These are phyloP conservation scores for Drosophila subpulchrella DNA, from an alignment of 1,140 invertebrate genomes.

Conservation along the genomic window DNA sequence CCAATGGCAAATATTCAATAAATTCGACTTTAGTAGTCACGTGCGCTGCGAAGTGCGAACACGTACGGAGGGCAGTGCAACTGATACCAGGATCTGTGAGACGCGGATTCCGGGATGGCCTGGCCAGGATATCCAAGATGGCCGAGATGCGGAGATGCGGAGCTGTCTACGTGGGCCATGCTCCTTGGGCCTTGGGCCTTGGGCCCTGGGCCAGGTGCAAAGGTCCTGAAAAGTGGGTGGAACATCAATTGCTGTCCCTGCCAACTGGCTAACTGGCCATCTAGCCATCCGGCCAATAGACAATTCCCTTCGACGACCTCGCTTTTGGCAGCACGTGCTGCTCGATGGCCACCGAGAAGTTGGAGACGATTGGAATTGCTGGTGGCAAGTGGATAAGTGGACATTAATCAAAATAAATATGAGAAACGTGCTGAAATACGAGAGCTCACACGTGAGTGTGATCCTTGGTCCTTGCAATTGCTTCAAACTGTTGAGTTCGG, in stretches of 20 bases:
- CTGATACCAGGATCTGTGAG: conserved; percentile 57
- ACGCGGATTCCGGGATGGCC: conserved; percentile 11
- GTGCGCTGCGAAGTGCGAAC: conserved; percentile 75
- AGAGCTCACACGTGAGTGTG: conserved; percentile 35
- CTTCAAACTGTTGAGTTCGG: not conserved
- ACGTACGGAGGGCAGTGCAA: conserved; percentile 71
- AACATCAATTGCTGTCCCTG: conserved; percentile 73
- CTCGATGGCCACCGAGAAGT: conserved; percentile 23
- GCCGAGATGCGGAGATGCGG: not conserved
- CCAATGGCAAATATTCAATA: conserved; percentile 83
- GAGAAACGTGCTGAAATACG: conserved; percentile 80
- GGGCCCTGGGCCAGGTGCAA: conserved; percentile 62
- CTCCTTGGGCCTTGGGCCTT: no score
- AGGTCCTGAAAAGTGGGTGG: conserved; percentile 73
- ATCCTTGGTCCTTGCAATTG: conserved; percentile 3
- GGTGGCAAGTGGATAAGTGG: conserved; percentile 81
- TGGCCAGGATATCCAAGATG: not conserved
- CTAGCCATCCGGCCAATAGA: conserved; percentile 69
- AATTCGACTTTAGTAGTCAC: conserved; percentile 75
- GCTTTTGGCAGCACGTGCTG: conserved; percentile 35
- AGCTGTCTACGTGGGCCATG: conserved; percentile 52
- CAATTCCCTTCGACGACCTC: conserved; percentile 43
- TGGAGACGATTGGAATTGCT: conserved; percentile 78
- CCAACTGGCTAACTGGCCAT: conserved; percentile 59
- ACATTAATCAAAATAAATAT: conserved; percentile 83